Evolutionary conservation across 2,113 vertebrate species (phyloP).

Genomic region (Elachura formosa): DNA sequence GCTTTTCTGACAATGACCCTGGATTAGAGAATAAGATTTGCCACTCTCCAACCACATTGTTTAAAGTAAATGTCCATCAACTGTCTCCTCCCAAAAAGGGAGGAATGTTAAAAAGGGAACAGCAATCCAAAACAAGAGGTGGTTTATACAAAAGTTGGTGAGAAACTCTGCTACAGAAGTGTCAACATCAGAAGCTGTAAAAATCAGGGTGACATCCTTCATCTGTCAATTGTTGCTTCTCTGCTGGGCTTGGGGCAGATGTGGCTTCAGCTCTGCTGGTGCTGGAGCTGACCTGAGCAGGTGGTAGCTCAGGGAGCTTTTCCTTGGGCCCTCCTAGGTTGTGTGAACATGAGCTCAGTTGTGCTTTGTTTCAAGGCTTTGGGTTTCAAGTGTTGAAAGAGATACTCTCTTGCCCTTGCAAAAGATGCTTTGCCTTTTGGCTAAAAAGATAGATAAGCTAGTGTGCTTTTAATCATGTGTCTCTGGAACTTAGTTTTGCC

Average conservation of each 20-base stretch:
- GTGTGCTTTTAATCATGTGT: neutral
- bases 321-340: neutral
- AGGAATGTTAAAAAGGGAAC: too few relatives aligned
- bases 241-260: neutral
- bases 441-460: neutral
- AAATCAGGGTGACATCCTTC: too few relatives aligned
- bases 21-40: too few relatives aligned
- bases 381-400: neutral
- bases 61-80: too few relatives aligned
- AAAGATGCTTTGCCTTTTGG: neutral
- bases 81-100: too few relatives aligned
- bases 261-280: neutral
- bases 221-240: neutral
- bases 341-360: accelerated
- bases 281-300: neutral
- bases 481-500: neutral
- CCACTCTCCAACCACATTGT: too few relatives aligned
- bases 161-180: too few relatives aligned
- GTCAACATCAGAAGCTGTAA: too few relatives aligned
- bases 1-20: too few relatives aligned
- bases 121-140: too few relatives aligned
- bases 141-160: too few relatives aligned
- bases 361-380: neutral
- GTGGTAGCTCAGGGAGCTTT: neutral
- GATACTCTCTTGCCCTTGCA: accelerated